Percentiles rank a stretch among this genome's conserved stretches.
Evolutionary conservation across 2,113 vertebrate genomes (phyloP).

Genomic region (Eptesicus fuscus): DNA sequence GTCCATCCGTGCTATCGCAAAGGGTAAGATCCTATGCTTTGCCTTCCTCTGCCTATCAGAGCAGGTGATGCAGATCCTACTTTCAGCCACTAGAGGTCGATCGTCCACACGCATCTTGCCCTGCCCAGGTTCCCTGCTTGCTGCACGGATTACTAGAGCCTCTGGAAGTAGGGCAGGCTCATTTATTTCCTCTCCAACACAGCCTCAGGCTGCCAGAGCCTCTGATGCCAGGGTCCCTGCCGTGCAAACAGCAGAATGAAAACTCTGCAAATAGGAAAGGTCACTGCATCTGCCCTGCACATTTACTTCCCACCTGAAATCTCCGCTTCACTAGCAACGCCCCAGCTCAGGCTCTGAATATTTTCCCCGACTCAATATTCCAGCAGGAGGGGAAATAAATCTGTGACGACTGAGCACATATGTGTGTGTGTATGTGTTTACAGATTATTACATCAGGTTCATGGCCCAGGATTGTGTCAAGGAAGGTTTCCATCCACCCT

Average conservation of each 20-base stretch:
- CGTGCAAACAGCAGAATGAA: constrained; percentile 63
- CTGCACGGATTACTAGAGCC: constrained; percentile 40
- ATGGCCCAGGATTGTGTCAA: not conserved
- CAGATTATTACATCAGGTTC: not conserved
- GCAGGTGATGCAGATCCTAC: not conserved
- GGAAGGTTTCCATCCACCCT: not conserved
- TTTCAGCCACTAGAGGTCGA: constrained; percentile 55
- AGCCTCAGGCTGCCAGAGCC: constrained; percentile 63
- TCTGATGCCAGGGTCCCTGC: constrained; percentile 70
- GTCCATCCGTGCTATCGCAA: not conserved
- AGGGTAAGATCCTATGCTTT: not conserved
- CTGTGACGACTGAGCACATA: not conserved
- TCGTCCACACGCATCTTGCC: constrained; percentile 26
- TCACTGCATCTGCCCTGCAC: constrained; percentile 50
- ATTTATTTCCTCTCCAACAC: constrained; percentile 70
- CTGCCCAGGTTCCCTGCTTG: not conserved
- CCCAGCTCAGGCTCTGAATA: constrained; percentile 14
- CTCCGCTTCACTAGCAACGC: constrained; percentile 19
- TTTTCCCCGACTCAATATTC: not conserved
- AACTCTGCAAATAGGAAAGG: constrained; percentile 71
- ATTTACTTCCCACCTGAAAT: constrained; percentile 66
- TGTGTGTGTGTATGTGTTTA: not conserved
- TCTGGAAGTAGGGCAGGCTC: constrained; percentile 73
- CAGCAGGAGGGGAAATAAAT: not conserved
- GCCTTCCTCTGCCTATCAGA: not conserved